Evolutionary conservation across 2,888 invertebrate species (phyloP), one percentile per base, ranked within the genome.

Genomic region (Lordiphosa andalusiaca): DNA sequence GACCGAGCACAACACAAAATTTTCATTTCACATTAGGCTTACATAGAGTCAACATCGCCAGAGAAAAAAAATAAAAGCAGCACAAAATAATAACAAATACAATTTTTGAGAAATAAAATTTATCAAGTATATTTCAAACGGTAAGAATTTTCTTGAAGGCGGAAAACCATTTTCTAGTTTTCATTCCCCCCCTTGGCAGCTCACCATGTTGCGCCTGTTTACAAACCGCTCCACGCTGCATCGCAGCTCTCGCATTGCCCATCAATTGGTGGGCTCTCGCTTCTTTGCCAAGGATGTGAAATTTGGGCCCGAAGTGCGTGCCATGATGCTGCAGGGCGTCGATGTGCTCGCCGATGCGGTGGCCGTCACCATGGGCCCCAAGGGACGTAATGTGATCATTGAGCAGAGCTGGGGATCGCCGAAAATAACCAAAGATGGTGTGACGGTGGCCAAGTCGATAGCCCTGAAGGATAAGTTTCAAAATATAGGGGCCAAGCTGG

Each of bases 331-430:
- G 44, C 96, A 97, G 89, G 99, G 99, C 57, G 98, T 99, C 16
- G 98, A 99, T 89, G 92, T 98, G 40, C 91, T 99, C 48, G 98
- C 99, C 6, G 98, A 99, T 91, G 98, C 99, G 42, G 99, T 99
- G n/a, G 98, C 99, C 12, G 98, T 99, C 51, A 99, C 99, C 46
- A 98, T 99, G 98, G 99, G 99, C 39, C 99, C 99, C 56, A 99
- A 99, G 92, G 99, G 99, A 50, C 94, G 99, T 82, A 99, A 99
- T 90, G 99, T 99, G 7, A 98, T 99, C 86, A 92, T 99, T 78
- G 99, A 99, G 90, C 99, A 99, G 90, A 96, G 97, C 33, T 99
- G 98, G 99, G 99, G 99, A 25, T 96, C 97, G 50, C 99, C 99
- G 4, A 99, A 99, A 91, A 99, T 99, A 87, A 99, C 99, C 53